Evolutionary conservation across 2,888 invertebrate genomes (phyloP).

Genomic region (Chymomyza amoena): DNA sequence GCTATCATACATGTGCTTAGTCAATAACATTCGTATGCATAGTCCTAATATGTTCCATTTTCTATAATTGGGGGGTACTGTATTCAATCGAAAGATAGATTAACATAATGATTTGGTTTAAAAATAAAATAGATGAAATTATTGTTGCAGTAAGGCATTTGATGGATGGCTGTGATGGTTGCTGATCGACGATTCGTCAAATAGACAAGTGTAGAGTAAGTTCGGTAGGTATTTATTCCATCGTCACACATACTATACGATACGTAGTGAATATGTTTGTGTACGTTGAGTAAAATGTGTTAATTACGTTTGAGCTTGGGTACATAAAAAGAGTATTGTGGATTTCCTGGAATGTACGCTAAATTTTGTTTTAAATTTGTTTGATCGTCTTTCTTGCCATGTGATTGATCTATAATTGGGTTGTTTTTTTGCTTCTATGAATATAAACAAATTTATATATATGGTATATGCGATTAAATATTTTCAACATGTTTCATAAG

Average conservation of each 20-base stretch:
- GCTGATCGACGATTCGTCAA: constrained; percentile 30
- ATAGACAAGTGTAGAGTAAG: not conserved
- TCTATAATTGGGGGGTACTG: not conserved
- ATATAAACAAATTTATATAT: not conserved
- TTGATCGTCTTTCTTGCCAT: not conserved
- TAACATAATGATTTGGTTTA: constrained; percentile 55
- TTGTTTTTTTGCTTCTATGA: not conserved
- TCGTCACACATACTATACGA: not conserved
- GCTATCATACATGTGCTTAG: not conserved
- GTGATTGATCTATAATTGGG: not conserved
- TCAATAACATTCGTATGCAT: not conserved
- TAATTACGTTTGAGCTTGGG: constrained; percentile 22
- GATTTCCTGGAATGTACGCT: constrained; percentile 69
- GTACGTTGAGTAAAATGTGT: constrained; percentile 28
- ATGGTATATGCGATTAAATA: not conserved
- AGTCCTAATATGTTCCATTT: not conserved
- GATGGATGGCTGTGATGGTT: constrained; percentile 55
- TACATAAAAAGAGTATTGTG: constrained; percentile 47
- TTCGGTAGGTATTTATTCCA: not conserved
- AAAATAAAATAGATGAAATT: constrained; percentile 72
- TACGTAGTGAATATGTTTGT: not conserved
- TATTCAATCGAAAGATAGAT: constrained; percentile 1
- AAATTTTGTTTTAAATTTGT: constrained; percentile 44
- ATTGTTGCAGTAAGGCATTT: constrained; percentile 61
- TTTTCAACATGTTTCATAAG: not conserved